Evolutionary conservation across 2,113 vertebrate species (phyloP).

Genomic region (Podarcis muralis): DNA sequence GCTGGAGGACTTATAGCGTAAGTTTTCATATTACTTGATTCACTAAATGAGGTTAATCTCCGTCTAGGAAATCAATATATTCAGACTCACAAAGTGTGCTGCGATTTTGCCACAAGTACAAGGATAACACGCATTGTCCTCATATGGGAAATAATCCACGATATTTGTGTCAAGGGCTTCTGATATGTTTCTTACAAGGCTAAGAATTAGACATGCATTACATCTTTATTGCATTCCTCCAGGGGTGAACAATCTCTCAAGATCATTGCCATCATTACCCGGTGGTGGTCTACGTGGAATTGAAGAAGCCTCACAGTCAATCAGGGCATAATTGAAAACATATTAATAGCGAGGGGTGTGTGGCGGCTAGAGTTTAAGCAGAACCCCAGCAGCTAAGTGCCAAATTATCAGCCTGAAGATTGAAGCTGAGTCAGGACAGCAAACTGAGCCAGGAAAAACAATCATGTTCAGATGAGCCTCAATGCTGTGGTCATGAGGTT

Average conservation of each 20-base stretch:
- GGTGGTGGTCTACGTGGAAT: no score
- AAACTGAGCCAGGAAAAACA: conserved; percentile 4
- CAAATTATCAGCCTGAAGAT: neutral
- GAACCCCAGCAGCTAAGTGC: neutral
- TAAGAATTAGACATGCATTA: neutral
- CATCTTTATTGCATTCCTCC: neutral
- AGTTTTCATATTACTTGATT: no score
- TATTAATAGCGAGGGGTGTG: neutral
- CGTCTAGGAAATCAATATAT: no score
- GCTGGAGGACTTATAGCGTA: no score
- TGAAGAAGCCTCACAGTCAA: neutral
- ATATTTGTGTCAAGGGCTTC: neutral
- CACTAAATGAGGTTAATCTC: no score
- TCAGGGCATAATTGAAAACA: neutral
- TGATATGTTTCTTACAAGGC: neutral
- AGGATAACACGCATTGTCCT: neutral
- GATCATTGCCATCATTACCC: neutral
- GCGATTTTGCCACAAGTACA: no score
- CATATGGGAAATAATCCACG: neutral
- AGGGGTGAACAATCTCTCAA: neutral
- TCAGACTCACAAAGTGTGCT: no score
- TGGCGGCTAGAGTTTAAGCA: neutral
- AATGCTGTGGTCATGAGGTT: neutral
- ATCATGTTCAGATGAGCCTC: neutral
- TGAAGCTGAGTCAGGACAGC: neutral